phyloP scores from a whole-genome alignment of 2,797 vertebrate species.

The Lutjanus campechanus region DNA sequence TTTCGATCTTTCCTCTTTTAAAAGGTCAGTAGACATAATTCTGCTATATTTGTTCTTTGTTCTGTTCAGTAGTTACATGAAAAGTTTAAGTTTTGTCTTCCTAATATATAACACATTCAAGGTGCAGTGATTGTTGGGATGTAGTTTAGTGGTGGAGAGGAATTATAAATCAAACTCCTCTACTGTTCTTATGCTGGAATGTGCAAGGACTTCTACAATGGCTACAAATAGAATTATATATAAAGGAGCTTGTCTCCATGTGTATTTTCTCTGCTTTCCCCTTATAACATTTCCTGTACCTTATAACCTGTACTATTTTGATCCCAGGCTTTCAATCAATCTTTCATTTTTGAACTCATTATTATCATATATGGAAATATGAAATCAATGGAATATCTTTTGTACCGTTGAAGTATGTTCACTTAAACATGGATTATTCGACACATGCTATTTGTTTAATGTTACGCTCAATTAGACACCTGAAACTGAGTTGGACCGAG shows the following conservation, averaged over 20 bases:
- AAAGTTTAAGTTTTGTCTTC: neutral
- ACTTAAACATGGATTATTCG: neutral
- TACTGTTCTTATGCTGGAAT: neutral
- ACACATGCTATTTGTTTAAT: neutral
- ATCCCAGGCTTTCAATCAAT: neutral
- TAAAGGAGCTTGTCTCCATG: neutral
- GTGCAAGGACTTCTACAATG: neutral
- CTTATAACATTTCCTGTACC: neutral
- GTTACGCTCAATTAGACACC: neutral
- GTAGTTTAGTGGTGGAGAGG: neutral
- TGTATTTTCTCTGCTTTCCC: neutral
- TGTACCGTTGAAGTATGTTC: neutral
- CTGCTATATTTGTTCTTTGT: neutral
- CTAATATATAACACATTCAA: neutral
- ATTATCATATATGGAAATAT: too few species aligned
- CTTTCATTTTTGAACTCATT: neutral
- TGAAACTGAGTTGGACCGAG: neutral
- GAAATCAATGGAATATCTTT: neutral
- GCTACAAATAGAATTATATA: neutral
- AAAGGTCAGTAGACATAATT: neutral
- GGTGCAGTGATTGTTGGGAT: neutral
- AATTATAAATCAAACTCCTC: neutral
- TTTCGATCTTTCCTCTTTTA: neutral
- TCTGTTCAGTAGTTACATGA: neutral
- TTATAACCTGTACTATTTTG: neutral